These are phyloP conservation scores for Gadus chalcogrammus DNA, from an alignment of 2,113 vertebrate species.

Conservation along the genomic window DNA sequence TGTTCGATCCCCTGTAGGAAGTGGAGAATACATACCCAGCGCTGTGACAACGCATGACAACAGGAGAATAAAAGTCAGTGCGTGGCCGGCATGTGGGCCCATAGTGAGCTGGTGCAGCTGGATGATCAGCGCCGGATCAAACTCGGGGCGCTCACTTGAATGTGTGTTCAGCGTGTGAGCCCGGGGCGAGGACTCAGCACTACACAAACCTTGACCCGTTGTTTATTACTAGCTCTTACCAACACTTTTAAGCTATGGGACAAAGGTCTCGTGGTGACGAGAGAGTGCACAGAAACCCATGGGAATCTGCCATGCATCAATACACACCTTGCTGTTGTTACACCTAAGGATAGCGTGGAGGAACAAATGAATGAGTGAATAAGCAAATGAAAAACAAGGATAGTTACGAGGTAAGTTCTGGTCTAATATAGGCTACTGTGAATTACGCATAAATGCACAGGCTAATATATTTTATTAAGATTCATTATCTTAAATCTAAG, in stretches of 20 bases:
- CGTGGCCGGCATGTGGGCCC: constrained; percentile 7
- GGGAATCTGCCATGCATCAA: neutral
- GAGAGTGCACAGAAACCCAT: no score
- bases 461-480: no score
- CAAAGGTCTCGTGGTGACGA: constrained; percentile 4
- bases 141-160: constrained; percentile 22
- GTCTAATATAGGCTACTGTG: no score
- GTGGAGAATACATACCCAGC: constrained; percentile 35
- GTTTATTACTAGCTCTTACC: constrained; percentile 2
- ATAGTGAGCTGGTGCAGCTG: constrained; percentile 16
- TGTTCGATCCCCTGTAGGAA: neutral
- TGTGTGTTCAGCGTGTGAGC: neutral
- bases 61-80: constrained; percentile 34
- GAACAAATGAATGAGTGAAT: neutral
- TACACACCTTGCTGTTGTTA: no score
- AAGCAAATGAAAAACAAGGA: neutral
- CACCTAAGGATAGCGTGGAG: no score
- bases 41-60: constrained; percentile 30
- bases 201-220: constrained; percentile 35
- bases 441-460: no score
- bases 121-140: neutral
- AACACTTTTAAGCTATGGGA: constrained; percentile 40
- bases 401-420: no score
- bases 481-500: no score
- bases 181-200: neutral